A percentile compares a stretch with the other conserved stretches of the same genome.
Evolutionary conservation across 2,797 vertebrate species (phyloP).

Genomic region (Tiaroga cobitis): DNA sequence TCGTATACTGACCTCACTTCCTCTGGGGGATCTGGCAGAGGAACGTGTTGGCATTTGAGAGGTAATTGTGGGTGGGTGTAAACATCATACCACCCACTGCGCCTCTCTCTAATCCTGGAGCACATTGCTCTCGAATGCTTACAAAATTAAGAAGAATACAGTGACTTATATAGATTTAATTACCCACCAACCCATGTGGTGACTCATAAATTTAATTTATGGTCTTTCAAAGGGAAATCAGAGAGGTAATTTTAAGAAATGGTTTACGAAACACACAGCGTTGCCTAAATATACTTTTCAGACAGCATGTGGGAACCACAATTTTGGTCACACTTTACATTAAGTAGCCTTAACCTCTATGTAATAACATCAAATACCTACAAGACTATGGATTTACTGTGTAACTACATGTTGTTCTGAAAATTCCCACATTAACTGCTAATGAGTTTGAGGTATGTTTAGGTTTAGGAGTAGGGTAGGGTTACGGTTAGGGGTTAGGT

Average conservation of each 20-base stretch:
- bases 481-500: background rate
- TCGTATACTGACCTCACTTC: slow-evolving; percentile 45
- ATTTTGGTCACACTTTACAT: background rate
- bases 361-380: background rate
- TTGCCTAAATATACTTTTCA: background rate
- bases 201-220: slow-evolving; percentile 49
- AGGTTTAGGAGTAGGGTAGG: background rate
- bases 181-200: slow-evolving; percentile 44
- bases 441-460: background rate
- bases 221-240: slow-evolving; percentile 10
- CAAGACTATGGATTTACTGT: no score
- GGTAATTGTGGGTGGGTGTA: slow-evolving; percentile 54
- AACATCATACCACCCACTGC: slow-evolving; percentile 44
- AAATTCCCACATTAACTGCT: background rate
- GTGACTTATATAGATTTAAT: slow-evolving; percentile 54
- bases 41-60: slow-evolving; percentile 48
- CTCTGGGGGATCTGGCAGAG: slow-evolving; percentile 38
- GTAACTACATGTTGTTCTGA: no score
- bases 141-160: slow-evolving; percentile 34
- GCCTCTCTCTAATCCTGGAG: slow-evolving; percentile 44
- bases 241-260: slow-evolving; percentile 19
- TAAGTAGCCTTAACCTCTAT: background rate
- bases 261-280: background rate
- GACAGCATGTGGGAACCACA: background rate
- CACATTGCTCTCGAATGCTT: slow-evolving; percentile 29